Percentiles rank a stretch among this genome's conserved stretches.
Evolutionary conservation across 2,888 invertebrate genomes (phyloP).

Genomic region (Mechanitis messenoides): DNA sequence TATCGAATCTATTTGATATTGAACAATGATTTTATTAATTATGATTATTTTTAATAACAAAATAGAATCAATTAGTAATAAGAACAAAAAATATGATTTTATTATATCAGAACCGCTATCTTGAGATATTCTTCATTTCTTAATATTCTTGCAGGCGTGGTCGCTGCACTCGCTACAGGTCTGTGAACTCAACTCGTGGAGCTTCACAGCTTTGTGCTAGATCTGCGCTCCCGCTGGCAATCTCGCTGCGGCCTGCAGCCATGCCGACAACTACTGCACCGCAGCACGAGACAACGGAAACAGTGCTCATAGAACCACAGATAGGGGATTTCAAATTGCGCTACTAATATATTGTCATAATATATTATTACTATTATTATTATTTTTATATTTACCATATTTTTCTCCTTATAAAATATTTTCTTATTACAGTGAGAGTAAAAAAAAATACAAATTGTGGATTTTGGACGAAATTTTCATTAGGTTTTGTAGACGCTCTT

Average conservation of each 20-base stretch:
- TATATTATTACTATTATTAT: too few species aligned
- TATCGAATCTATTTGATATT: too few species aligned
- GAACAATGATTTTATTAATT: too few species aligned
- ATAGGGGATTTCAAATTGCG: slow-evolving; percentile 51
- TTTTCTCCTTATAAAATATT: too few species aligned
- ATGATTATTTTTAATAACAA: too few species aligned
- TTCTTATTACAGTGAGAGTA: too few species aligned
- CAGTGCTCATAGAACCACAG: slow-evolving; percentile 54
- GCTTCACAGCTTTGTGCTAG: slow-evolving; percentile 83
- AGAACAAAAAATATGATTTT: background rate
- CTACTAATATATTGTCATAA: slow-evolving; percentile 36
- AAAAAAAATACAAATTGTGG: too few species aligned
- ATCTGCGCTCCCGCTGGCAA: slow-evolving; percentile 84
- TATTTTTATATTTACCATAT: too few species aligned
- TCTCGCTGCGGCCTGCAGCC: slow-evolving; percentile 82
- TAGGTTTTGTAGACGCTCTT: too few species aligned
- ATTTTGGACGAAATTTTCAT: too few species aligned
- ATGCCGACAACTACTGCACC: slow-evolving; percentile 47
- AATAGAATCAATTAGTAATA: too few species aligned
- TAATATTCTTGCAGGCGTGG: slow-evolving; percentile 76
- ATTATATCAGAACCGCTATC: too few species aligned
- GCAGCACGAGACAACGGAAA: slow-evolving; percentile 54
- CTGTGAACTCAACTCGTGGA: slow-evolving; percentile 82
- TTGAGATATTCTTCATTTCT: background rate
- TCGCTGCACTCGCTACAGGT: slow-evolving; percentile 81